Evolutionary conservation across 2,888 invertebrate species (phyloP).

Genomic region (Chaetogeoica ovagalla): DNA sequence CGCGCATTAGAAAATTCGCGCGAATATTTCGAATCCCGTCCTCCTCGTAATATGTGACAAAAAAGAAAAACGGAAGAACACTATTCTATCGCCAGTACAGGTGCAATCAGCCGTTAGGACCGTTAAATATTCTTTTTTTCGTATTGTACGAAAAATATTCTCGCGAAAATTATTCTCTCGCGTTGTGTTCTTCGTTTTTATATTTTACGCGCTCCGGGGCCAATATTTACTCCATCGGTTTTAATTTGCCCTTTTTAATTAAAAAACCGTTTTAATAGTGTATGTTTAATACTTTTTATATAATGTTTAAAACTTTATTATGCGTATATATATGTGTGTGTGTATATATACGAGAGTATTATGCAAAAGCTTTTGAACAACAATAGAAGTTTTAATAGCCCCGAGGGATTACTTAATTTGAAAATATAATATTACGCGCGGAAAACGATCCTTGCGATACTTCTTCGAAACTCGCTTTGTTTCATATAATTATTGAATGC

Average conservation of each 20-base stretch:
- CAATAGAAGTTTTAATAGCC: slow-evolving; percentile 43
- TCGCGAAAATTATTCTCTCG: background rate
- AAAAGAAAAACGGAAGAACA: too few species aligned
- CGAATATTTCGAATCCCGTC: too few species aligned
- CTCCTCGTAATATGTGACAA: too few species aligned
- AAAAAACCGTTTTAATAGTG: slow-evolving; percentile 37
- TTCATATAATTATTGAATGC: background rate
- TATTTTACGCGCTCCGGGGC: background rate
- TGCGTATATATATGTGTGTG: too few species aligned
- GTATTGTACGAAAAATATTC: too few species aligned
- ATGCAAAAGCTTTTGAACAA: slow-evolving; percentile 37
- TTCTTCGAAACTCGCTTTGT: slow-evolving; percentile 2
- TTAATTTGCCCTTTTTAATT: slow-evolving; percentile 47
- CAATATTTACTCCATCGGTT: slow-evolving; percentile 38
- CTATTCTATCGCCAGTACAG: background rate
- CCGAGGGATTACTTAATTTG: slow-evolving; percentile 39
- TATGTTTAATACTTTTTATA: slow-evolving; percentile 39
- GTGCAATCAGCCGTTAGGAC: background rate
- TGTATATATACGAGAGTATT: too few species aligned
- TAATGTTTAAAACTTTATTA: slow-evolving; percentile 20
- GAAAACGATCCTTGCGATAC: background rate
- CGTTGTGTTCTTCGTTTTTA: background rate
- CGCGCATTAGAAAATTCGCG: too few species aligned
- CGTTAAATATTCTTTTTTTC: background rate
- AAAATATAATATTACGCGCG: background rate